phyloP scores from a whole-genome alignment of 2,113 vertebrate species.

The Brachyhypopomus gauderio region DNA sequence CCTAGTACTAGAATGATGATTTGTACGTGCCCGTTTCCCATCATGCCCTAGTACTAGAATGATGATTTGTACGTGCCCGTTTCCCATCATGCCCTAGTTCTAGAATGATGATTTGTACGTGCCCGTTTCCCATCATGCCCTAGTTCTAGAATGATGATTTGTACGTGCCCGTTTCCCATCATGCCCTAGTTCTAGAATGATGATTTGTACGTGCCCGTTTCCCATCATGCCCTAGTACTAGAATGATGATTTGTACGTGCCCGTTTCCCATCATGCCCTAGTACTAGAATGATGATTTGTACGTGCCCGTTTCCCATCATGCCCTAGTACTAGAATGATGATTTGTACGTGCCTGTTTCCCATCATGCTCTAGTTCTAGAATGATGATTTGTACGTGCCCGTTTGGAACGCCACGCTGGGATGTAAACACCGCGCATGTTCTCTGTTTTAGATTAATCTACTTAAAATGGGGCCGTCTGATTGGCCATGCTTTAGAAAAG shows the following conservation, averaged over 20 bases:
- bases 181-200: too few species aligned
- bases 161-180: too few species aligned
- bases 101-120: too few species aligned
- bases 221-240: background rate
- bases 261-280: background rate
- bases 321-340: too few species aligned
- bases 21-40: too few species aligned
- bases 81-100: background rate
- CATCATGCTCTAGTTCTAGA: background rate
- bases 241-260: too few species aligned
- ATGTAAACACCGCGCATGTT: slow-evolving; percentile 1
- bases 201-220: too few species aligned
- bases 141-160: too few species aligned
- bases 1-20: too few species aligned
- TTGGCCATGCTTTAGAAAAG: slow-evolving; percentile 39
- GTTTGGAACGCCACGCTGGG: slow-evolving; percentile 24
- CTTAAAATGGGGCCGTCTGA: slow-evolving; percentile 47
- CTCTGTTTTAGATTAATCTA: slow-evolving; percentile 64
- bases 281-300: too few species aligned
- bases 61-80: too few species aligned
- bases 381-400: slow-evolving; percentile 18
- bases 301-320: background rate
- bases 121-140: background rate
- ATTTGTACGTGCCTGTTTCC: background rate
- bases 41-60: background rate